Evolutionary conservation across 2,797 vertebrate genomes (phyloP), one percentile per base, ranked within the genome.

Genomic region (Trematomus bernacchii): DNA sequence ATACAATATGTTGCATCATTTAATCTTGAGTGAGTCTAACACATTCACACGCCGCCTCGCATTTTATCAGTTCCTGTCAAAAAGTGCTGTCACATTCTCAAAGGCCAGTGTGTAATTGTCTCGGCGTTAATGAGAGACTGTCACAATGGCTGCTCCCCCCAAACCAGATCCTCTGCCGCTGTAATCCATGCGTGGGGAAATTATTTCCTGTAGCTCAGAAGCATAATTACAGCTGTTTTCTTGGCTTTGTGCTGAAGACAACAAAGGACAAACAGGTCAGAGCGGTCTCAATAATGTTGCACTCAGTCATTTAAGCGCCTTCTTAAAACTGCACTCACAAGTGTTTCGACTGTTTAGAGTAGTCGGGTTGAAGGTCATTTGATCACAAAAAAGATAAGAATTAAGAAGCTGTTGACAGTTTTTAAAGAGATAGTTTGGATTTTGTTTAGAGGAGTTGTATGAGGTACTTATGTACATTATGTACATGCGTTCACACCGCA

Each of bases 91-190:
- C 63, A 71, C 54, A 53, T 61, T 83, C 59, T 77, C 69, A 52
- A 73, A 63, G 69, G 33, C 66, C 71, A 72, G 61, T 55, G 75
- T 91, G 82, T 86, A 87, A 91, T 92, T 89, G 81, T 88, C 73
- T 78, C 73, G 11, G 53, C 71, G 4, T 75, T 93, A 92, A 93
- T 91, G 82, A 92, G 68, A 89, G 81, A 83, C 87, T 84, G 86
- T 83, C 81, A 86, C 83, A 72, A 71, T 58, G 74, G 80, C 51
- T 77, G 75, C 77, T 64, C 85, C 72, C 73, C 76, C 76, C 50
- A 71, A 84, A 85, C 84, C 75, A 83, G 59, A 86, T 73, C 79
- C 76, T 77, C 54, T 43, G 85, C 67, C 73, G 78, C 86, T 89
- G 72, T 89, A 81, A 93, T 91, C 82, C 85, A n/a, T 12, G 30